Evolutionary conservation across 2,888 invertebrate species (phyloP).

Genomic region (Smittia aterrima): DNA sequence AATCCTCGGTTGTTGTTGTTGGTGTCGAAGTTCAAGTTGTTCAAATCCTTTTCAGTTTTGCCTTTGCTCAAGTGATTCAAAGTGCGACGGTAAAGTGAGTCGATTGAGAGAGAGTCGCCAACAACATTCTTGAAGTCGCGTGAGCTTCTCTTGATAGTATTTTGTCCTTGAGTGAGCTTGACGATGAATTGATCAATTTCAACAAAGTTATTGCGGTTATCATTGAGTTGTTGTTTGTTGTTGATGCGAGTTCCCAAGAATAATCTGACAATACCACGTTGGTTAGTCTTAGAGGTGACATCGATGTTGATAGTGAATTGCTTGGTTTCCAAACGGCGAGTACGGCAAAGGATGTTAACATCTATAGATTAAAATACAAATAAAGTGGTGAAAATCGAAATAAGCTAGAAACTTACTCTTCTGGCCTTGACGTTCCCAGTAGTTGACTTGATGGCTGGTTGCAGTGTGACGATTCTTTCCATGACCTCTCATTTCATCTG

Average conservation of each 20-base stretch:
- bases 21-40: slow-evolving; percentile 4
- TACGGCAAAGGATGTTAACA: slow-evolving; percentile 46
- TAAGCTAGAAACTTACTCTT: too few relatives aligned
- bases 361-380: neutral
- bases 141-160: slow-evolving; percentile 59
- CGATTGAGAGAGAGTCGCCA: slow-evolving; percentile 46
- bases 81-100: neutral
- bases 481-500: neutral
- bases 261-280: slow-evolving; percentile 61
- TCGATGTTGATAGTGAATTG: slow-evolving; percentile 63
- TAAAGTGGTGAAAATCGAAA: neutral
- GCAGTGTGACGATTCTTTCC: neutral
- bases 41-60: neutral
- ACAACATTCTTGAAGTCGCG: slow-evolving; percentile 64
- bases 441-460: neutral
- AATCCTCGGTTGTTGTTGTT: slow-evolving; percentile 9
- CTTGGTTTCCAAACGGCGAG: slow-evolving; percentile 69
- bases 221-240: slow-evolving; percentile 56
- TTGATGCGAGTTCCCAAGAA: slow-evolving; percentile 66
- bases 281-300: slow-evolving; percentile 60
- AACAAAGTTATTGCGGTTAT: slow-evolving; percentile 62
- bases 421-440: neutral
- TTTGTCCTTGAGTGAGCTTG: slow-evolving; percentile 60
- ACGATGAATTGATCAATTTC: slow-evolving; percentile 64
- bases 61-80: neutral